Base-by-base conservation (phyloP, 2,113 vertebrate genomes). In the Archilochus colubris region DNA sequence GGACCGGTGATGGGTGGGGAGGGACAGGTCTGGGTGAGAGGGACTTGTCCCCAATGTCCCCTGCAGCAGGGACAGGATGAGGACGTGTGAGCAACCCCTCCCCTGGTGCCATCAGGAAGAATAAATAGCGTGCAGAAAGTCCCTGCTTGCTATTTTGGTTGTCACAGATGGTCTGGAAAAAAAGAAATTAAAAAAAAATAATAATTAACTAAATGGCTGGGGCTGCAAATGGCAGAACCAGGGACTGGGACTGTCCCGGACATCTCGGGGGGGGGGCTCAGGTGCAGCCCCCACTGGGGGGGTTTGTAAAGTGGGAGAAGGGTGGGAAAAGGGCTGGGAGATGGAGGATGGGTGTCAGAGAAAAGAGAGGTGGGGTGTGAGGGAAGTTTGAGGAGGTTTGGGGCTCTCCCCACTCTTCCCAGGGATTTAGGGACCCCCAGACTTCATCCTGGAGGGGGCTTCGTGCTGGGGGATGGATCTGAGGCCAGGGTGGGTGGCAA, bases 191-290 rank as follows among this genome's bases (percentile, higher is more conserved):
- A 36, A 36, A 36, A 36, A 36, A 36, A 40, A 40, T 10, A 40
- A 40, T 40, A 40, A 40, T 11, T n/a, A n/a, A n/a, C n/a, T n/a
- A 40, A 11, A 10, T 61, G 4, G 0, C 36, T 12, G 0, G 0
- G 72, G 43, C 63, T 90, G 86, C 46, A 31, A 86, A 31, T 27
- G 89, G 83, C 83, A 77, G 80, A 91, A 75, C 14, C 2, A 21
- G 46, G 21, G 67, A 8, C 61, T 4, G 69, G 33, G 51, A 38
- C 50, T 12, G 4, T 36, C 23, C 0, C 10, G 0, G 66, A 27
- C 2, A 2, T 51, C 22, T 59, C 66, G n/a, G 61, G 0, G 10
- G 16, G 19, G 91, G 77, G 51, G 2, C 54, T 72, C 2, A 20
- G 28, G 23, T 18, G 17, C 3, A 1, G 30, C 23, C 30, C 51